phyloP scores from a whole-genome alignment of 2,888 invertebrate species.

The Craniophora ligustri region DNA sequence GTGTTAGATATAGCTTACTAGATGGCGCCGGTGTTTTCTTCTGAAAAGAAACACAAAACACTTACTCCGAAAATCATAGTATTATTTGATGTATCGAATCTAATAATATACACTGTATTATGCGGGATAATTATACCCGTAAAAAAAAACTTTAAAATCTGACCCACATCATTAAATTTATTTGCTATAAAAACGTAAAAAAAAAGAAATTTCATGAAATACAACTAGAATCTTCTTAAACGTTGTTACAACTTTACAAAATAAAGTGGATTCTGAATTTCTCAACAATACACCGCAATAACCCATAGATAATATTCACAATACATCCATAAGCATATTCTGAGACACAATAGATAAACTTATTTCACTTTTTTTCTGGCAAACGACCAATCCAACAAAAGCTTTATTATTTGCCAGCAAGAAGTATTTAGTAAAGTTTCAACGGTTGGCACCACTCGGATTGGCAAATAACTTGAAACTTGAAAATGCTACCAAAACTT shows the following conservation, averaged over 20 bases:
- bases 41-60: too few species aligned
- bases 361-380: slow-evolving; percentile 44
- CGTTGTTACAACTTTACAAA: neutral
- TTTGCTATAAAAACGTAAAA: too few species aligned
- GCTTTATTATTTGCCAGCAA: slow-evolving; percentile 47
- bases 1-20: too few species aligned
- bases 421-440: slow-evolving; percentile 55
- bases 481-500: slow-evolving; percentile 31
- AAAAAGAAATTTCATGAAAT: neutral
- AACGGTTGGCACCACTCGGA: slow-evolving; percentile 47
- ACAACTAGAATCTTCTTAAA: neutral
- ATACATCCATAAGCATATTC: slow-evolving; percentile 18
- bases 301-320: slow-evolving; percentile 18
- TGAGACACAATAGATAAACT: slow-evolving; percentile 35
- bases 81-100: too few species aligned
- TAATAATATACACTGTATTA: too few species aligned
- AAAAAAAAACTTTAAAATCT: too few species aligned
- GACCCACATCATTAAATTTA: too few species aligned
- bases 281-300: neutral
- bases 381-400: slow-evolving; percentile 37
- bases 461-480: slow-evolving; percentile 48
- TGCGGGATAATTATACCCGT: too few species aligned
- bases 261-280: neutral
- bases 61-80: too few species aligned
- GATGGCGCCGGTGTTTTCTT: too few species aligned